Conservation (phyloP, 2,888 invertebrate genomes). For the Dinocampus coccinellae region DNA sequence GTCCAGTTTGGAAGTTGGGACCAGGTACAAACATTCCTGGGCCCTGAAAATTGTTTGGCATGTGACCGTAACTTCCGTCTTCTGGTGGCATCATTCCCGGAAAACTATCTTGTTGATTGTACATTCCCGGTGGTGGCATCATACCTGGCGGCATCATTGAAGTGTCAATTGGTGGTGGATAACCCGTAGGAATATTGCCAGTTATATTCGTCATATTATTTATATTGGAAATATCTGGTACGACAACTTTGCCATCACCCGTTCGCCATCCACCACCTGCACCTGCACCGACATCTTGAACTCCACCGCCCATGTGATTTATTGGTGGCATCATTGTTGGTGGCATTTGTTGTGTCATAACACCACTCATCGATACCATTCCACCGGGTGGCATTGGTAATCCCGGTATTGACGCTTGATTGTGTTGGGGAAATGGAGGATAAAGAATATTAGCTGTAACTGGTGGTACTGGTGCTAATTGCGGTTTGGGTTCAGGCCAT, state of each 20-base stretch:
- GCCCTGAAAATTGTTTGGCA: constrained; percentile 52
- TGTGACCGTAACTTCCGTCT: constrained; percentile 59
- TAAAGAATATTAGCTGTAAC: constrained; percentile 52
- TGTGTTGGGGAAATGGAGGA: constrained; percentile 64
- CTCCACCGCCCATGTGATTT: constrained; percentile 67
- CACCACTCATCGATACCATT: constrained; percentile 46
- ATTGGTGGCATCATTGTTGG: constrained; percentile 57
- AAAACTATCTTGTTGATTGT: constrained; percentile 63
- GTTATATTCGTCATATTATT: constrained; percentile 57
- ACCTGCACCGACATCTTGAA: constrained; percentile 60
- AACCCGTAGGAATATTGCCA: constrained; percentile 53
- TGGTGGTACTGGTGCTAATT: constrained; percentile 69
- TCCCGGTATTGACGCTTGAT: constrained; percentile 54
- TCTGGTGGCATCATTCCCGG: constrained; percentile 60
- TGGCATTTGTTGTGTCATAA: constrained; percentile 47
- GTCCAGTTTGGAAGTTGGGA: constrained; percentile 60
- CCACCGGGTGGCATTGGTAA: constrained; percentile 42
- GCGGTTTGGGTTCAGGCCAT: constrained; percentile 88
- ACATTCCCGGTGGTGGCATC: constrained; percentile 67
- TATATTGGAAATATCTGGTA: constrained; percentile 59
- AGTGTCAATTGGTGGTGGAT: constrained; percentile 66
- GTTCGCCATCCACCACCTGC: constrained; percentile 70
- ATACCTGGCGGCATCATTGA: constrained; percentile 66
- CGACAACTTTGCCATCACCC: constrained; percentile 71
- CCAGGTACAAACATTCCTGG: constrained; percentile 57